These are phyloP conservation scores for Cygnus atratus DNA, from an alignment of 2,113 vertebrate species.

Conservation along the genomic window DNA sequence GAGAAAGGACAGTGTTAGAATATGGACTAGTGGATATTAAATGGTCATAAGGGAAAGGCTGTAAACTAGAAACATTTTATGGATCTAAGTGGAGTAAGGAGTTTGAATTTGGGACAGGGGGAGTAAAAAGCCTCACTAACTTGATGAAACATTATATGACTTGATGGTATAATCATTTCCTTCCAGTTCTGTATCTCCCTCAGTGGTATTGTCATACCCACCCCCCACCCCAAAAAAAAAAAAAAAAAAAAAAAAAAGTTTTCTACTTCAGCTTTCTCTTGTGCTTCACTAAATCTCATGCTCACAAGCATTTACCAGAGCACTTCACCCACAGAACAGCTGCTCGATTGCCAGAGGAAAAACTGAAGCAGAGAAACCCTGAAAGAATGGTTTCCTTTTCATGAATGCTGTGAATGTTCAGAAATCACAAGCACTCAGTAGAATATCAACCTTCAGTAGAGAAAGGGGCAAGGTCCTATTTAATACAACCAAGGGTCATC, in stretches of 20 bases:
- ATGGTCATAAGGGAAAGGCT: not conserved
- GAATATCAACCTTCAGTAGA: not conserved
- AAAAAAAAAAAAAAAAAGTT: too few species aligned
- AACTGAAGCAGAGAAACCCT: not conserved
- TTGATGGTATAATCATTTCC: not conserved
- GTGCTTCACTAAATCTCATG: not conserved
- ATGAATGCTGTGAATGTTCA: not conserved
- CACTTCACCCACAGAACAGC: not conserved
- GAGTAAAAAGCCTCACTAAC: not conserved
- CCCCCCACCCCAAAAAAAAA: not conserved
- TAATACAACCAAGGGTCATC: not conserved
- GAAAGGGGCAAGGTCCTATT: not conserved
- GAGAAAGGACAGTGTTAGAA: rapidly evolving
- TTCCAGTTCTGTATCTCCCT: not conserved
- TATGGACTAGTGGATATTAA: not conserved
- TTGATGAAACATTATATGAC: not conserved
- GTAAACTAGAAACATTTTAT: not conserved
- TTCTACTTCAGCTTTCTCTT: not conserved
- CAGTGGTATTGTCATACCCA: too few species aligned
- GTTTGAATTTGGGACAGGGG: not conserved
- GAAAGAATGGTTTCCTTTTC: not conserved
- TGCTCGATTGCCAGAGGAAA: not conserved
- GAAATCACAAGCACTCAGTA: not conserved
- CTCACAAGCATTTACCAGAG: not conserved
- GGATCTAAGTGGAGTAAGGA: not conserved